Evolutionary conservation across 1,140 invertebrate species (phyloP).

Genomic region (Drosophila varians): DNA sequence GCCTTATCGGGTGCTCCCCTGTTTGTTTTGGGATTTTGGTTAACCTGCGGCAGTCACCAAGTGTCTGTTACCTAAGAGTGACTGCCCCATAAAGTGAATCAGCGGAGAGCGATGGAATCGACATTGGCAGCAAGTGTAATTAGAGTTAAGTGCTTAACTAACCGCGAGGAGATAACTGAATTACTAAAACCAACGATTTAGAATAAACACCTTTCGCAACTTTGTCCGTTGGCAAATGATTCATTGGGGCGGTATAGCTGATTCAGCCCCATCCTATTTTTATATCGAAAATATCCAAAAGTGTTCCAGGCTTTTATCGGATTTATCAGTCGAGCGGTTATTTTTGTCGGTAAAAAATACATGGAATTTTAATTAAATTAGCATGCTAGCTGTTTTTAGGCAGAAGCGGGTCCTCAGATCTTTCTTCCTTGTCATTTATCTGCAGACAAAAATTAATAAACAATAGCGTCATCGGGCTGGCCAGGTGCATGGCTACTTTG

Average conservation of each 20-base stretch:
- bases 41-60: constrained; percentile 20
- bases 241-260: constrained; percentile 7
- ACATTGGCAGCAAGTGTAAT: constrained; percentile 35
- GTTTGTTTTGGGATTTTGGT: constrained; percentile 15
- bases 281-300: constrained; percentile 45
- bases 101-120: constrained; percentile 30
- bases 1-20: constrained; percentile 33
- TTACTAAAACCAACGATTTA: neutral
- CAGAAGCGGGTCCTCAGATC: constrained; percentile 28
- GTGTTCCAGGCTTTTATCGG: constrained; percentile 11
- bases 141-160: constrained; percentile 20
- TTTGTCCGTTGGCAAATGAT: neutral
- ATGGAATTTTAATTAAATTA: constrained; percentile 60
- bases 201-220: neutral
- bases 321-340: constrained; percentile 25
- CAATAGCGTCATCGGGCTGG: constrained; percentile 37
- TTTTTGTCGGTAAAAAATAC: constrained; percentile 29
- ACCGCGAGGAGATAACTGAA: constrained; percentile 10
- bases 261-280: constrained; percentile 15
- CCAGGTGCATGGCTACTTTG: constrained; percentile 22
- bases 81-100: constrained; percentile 24
- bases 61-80: constrained; percentile 40
- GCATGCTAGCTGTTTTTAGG: constrained; percentile 27
- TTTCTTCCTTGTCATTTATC: constrained; percentile 24
- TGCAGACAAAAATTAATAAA: constrained; percentile 38